Evolutionary conservation across 2,113 vertebrate species (phyloP), one percentile per base, ranked within the genome.

Genomic region (Hippotragus niger): DNA sequence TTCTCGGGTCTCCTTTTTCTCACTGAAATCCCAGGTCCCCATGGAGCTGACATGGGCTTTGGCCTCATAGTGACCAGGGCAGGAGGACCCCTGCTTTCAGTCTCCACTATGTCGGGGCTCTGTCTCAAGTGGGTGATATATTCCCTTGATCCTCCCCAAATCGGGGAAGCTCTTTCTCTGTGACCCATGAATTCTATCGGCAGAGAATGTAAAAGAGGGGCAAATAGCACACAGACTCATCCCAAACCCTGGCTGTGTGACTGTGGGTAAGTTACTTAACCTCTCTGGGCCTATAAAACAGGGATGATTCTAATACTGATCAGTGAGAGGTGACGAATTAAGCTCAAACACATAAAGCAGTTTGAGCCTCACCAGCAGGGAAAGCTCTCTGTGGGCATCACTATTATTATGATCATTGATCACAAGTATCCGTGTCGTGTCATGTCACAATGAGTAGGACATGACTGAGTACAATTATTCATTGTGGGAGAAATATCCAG

Each of bases 11-110:
- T 40, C 50, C 47, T 25, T 2, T 23, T 16, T n/a, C 19, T 23
- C 60, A 3, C 43, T 33, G 52, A 40, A 10, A 5, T 1, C 29
- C 13, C 17, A 9, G 10, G 57, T 11, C 15, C 33, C 53, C 43
- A 2, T 3, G 0, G 4, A 15, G 3, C 43, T 0, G 3, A 25
- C 1, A 2, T 1, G 1, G 3, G 25, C 23, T 27, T 14, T 15
- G 0, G 27, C 5, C 29, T 17, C 62, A 14, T 13, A 3, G 2
- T 2, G 23, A 36, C 15, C 55, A 3, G 17, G 5, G 40, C 40
- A 8, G 16, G 17, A 6, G 1, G 19, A n/a, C 2, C 40, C 43
- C 7, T 6, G 23, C 50, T 15, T 27, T 43, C 40, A 3, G 31
- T 80, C 62, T 23, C 31, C 6, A 2, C 62, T 5, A 0, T 1